These are phyloP conservation scores for Serilophus lunatus DNA, from an alignment of 2,113 vertebrate genomes.

Conservation along the genomic window DNA sequence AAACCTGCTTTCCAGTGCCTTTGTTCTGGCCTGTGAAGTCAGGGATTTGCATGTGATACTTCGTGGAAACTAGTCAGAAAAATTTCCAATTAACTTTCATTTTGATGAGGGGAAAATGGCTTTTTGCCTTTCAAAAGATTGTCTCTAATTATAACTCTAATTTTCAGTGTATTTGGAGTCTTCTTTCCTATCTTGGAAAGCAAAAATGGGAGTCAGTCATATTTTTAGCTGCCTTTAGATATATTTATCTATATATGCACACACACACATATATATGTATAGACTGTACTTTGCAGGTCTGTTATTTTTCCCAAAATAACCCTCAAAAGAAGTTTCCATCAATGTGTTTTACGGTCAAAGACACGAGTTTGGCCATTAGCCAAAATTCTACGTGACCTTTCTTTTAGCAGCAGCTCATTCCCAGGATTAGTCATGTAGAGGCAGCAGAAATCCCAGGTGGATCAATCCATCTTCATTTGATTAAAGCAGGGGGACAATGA, in stretches of 20 bases:
- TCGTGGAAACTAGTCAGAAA: neutral
- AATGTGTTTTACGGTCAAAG: neutral
- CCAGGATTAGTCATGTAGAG: neutral
- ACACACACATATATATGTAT: fast-evolving
- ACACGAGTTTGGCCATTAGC: neutral
- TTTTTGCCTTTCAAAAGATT: neutral
- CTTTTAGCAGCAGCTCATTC: neutral
- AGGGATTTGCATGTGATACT: neutral
- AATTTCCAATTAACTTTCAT: neutral
- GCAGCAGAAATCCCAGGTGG: neutral
- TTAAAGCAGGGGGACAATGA: neutral
- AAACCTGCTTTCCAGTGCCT: neutral
- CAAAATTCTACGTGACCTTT: neutral
- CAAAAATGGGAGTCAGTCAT: neutral
- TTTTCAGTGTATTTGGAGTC: neutral
- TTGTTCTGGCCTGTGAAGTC: neutral
- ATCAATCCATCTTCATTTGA: neutral
- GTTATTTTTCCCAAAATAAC: neutral
- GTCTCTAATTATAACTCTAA: neutral
- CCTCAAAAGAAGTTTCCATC: neutral
- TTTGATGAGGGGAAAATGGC: neutral
- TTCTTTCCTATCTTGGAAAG: neutral
- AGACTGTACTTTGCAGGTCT: neutral
- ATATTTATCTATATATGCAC: no score
- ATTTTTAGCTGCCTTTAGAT: neutral